A percentile compares a stretch with the other conserved stretches of the same genome.
phyloP scores from a whole-genome alignment of 2,113 vertebrate species.

The Erythrocercus mccallii region DNA sequence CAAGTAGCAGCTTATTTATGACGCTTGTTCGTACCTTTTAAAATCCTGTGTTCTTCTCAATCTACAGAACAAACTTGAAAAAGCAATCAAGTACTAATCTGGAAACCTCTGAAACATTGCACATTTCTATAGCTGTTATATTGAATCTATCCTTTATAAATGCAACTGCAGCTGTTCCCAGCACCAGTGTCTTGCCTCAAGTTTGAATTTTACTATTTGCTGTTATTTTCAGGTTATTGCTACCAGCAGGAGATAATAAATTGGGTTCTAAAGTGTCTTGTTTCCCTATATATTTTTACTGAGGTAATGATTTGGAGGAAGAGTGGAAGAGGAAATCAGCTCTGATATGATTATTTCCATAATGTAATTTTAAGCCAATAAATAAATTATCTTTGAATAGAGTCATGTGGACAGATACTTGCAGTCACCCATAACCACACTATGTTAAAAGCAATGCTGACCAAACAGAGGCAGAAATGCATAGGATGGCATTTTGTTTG shows the following conservation, averaged over 20 bases:
- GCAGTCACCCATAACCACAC: background rate
- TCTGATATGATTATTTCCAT: constrained; percentile 32
- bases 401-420: background rate
- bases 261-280: constrained; percentile 47
- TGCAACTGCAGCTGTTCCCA: constrained; percentile 14
- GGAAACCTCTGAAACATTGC: background rate
- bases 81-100: constrained; percentile 57
- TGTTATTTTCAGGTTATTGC: constrained; percentile 58
- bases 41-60: constrained; percentile 16
- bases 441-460: background rate
- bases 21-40: background rate
- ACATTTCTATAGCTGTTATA: constrained; percentile 25
- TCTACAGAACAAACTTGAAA: constrained; percentile 9
- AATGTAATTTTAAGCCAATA: constrained; percentile 49
- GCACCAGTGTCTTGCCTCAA: constrained; percentile 26
- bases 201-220: constrained; percentile 48
- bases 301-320: constrained; percentile 3
- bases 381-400: constrained; percentile 48
- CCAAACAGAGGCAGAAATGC: background rate
- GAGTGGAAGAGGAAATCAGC: background rate
- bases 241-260: constrained; percentile 56
- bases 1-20: constrained; percentile 25
- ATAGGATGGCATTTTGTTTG: background rate
- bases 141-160: constrained; percentile 42
- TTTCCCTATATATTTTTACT: constrained; percentile 44